These are phyloP conservation scores for Agrypnia vestita DNA, from an alignment of 1,140 invertebrate species.

Conservation along the genomic window DNA sequence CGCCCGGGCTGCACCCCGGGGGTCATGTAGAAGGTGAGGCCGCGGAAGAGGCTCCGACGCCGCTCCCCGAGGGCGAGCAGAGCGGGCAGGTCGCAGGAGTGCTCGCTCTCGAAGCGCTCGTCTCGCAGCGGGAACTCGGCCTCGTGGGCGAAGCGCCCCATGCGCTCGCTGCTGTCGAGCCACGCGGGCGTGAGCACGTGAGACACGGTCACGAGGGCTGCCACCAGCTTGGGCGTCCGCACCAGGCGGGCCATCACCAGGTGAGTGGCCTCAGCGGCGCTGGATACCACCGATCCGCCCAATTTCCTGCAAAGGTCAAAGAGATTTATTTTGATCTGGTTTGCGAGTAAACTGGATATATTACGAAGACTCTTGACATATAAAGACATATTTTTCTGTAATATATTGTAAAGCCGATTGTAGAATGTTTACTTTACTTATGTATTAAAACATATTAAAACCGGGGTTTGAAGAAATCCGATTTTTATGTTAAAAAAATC, in stretches of 20 bases:
- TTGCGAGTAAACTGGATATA: neutral
- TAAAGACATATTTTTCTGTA: too few species aligned
- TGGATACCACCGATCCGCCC: slow-evolving; percentile 84
- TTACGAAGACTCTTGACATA: too few species aligned
- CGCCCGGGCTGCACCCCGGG: slow-evolving; percentile 87
- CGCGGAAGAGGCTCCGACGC: slow-evolving; percentile 77
- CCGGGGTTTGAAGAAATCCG: too few species aligned
- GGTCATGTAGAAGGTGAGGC: slow-evolving; percentile 90
- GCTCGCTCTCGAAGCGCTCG: slow-evolving; percentile 84
- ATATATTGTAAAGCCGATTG: too few species aligned
- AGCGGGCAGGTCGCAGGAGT: slow-evolving; percentile 84
- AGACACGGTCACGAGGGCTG: slow-evolving; percentile 83
- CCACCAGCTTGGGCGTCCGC: slow-evolving; percentile 90
- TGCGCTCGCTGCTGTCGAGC: slow-evolving; percentile 84
- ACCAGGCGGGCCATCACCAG: slow-evolving; percentile 85
- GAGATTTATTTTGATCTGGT: neutral
- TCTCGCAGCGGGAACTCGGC: slow-evolving; percentile 80
- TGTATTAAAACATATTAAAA: too few species aligned
- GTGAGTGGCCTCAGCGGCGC: slow-evolving; percentile 86
- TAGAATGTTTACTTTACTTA: too few species aligned
- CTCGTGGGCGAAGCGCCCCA: slow-evolving; percentile 86
- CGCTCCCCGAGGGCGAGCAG: neutral
- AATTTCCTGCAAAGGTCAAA: slow-evolving; percentile 79
- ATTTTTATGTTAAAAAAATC: too few species aligned
- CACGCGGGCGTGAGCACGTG: slow-evolving; percentile 88